Evolutionary conservation across 2,113 vertebrate genomes (phyloP).

Genomic region (Actenoides hombroni): DNA sequence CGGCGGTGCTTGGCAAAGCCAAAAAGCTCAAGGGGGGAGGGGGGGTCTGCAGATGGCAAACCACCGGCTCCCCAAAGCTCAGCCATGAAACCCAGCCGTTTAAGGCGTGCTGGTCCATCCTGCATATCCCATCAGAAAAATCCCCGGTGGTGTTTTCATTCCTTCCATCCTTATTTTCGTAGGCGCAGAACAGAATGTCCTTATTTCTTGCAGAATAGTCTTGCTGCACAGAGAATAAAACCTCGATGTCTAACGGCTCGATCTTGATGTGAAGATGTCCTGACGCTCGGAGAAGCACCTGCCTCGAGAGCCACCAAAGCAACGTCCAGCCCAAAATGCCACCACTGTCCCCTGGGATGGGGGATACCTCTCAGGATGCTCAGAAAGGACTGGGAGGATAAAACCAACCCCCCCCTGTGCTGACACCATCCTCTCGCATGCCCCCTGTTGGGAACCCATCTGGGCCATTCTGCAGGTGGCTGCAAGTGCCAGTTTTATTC

Average conservation of each 20-base stretch:
- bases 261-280: accelerated
- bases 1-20: background rate
- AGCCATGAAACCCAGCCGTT: background rate
- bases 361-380: background rate
- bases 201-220: background rate
- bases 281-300: background rate
- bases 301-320: background rate
- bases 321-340: background rate
- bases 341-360: accelerated
- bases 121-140: background rate
- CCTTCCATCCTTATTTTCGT: background rate
- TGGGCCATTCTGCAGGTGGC: accelerated
- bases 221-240: background rate
- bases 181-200: background rate
- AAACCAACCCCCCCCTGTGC: background rate
- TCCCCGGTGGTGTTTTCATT: background rate
- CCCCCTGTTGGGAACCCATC: background rate
- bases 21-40: background rate
- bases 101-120: background rate
- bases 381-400: background rate
- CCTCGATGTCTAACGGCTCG: background rate
- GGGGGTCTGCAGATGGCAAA: background rate
- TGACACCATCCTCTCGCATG: accelerated
- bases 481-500: accelerated
- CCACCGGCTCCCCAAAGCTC: background rate